Evolutionary conservation across 1,140 invertebrate species (phyloP), one percentile per base, ranked within the genome.

Genomic region (Triops longicaudatus): DNA sequence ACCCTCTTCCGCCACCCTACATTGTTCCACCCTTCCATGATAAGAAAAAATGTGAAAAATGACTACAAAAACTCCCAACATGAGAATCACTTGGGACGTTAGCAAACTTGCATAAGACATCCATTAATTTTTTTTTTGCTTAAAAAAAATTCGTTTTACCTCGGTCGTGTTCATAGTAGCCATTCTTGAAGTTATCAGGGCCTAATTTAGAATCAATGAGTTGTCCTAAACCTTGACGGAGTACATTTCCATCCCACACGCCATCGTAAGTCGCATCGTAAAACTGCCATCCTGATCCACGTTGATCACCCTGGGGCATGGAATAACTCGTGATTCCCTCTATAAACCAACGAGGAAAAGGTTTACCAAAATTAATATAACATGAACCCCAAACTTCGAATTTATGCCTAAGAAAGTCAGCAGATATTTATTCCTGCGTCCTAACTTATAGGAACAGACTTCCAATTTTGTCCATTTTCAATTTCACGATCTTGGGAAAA

Each of bases 251-350:
- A 80, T 90, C 88, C 87, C 92, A 91, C 76, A 90, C 87, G 1
- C 97, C 96, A 84, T 98, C 97, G 85, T 98, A 99, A 44, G 91
- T 93, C 80, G 91, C 89, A 84, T 98, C 97, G 78, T 91, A 93
- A 71, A 98, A 89, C 83, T 97, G 92, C 80, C 94, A 90, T 80
- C 91, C 86, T 77, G 87, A 89, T 74, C 90, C 90, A 74, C 91
- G 86, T 77, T 87, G 87, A 78, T 91, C 90, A 79, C 94, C 95
- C 78, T 95, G 90, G 0, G 93, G 92, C 86, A 95, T 93, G 31
- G 89, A 88, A 83, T 97, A 97, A 11, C 90, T 90, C 0, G 94
- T 84, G 14, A 96, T 87, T 72, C 92, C 92, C 83, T 93, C 93
- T 93, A 86, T 41, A 84, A 87, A 81, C 81, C 81, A 79, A 83